Base-by-base conservation (phyloP, 92 coral and sea anemone genomes). In the Muricea muricata region DNA sequence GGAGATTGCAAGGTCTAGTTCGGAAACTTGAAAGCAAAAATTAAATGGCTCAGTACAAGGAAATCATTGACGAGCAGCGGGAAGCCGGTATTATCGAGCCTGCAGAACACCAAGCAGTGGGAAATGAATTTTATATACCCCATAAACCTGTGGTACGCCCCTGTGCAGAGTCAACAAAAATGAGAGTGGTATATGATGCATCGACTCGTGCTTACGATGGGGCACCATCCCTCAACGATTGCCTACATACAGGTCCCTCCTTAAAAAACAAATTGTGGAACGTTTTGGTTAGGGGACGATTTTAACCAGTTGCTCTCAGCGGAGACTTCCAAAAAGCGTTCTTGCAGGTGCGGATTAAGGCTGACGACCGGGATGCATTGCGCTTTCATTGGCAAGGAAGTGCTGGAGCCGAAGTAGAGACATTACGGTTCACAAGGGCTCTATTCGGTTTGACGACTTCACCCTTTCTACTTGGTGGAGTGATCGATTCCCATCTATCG, bases 311-410 rank as follows among this genome's bases (percentile, higher is more conserved):
- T 9, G 65, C 65, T 7, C 65, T 55, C 5, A 7, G 65, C n/a
- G 65, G 65, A 7, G 65, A 55, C n/a, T 21, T 55, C 23, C 65
- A 55, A 55, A 55, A 55, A 21, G 65, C 65, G 65, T 55, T 55
- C 65, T 55, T 55, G n/a, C 65, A 55, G n/a, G 65, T 55, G 5
- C 65, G 65, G 6, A 55, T 55, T n/a, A 55, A 55, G n/a, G 17
- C 65, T 55, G 23, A n/a, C 20, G 65, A 55, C 65, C 65, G 65
- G 17, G 65, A 55, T n/a, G 65, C 65, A 55, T 20, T 55, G 23
- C 65, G 65, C n/a, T 55, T 55, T n/a, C 65, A 55, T 20, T 55
- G 65, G 65, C 65, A 55, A 55, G 65, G n/a, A 8, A n/a, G 24
- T 55, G 23, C 5, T n/a, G 9, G 23, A 55, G 65, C 65, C 7